These are phyloP conservation scores for Tympanuchus pallidicinctus DNA, from an alignment of 2,113 vertebrate genomes.

Conservation along the genomic window DNA sequence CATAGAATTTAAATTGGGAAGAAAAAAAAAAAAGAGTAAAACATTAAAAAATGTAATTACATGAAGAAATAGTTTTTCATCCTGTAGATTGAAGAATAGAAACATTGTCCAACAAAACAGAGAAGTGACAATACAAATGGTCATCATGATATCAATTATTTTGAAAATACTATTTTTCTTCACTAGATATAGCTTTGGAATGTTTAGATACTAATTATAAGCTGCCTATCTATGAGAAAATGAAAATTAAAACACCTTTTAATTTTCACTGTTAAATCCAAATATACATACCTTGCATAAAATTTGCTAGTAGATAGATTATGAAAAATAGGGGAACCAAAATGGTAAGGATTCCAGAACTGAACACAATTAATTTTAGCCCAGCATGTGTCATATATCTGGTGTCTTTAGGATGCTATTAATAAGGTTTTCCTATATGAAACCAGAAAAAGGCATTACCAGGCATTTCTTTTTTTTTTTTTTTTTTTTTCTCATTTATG, in stretches of 20 bases:
- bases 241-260: not conserved
- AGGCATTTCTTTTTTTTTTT: not conserved
- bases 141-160: not conserved
- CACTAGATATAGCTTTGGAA: not conserved
- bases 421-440: conserved; percentile 50
- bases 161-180: not conserved
- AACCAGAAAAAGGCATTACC: conserved; percentile 16
- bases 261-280: not conserved
- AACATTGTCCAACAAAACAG: not conserved
- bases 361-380: conserved; percentile 61
- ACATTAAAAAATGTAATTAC: not conserved
- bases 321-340: conserved; percentile 13
- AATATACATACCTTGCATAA: not conserved
- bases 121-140: not conserved
- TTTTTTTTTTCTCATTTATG: conserved; percentile 11
- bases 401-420: not conserved
- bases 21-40: not conserved
- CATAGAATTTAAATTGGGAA: not conserved
- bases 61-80: not conserved
- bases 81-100: not conserved
- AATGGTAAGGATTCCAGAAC: conserved; percentile 23
- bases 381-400: conserved; percentile 27
- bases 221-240: not conserved
- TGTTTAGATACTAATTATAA: not conserved
- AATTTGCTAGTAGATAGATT: conserved; percentile 11